Evolutionary conservation across 2,797 vertebrate species (phyloP).

Genomic region (Periophthalmus magnuspinnatus): DNA sequence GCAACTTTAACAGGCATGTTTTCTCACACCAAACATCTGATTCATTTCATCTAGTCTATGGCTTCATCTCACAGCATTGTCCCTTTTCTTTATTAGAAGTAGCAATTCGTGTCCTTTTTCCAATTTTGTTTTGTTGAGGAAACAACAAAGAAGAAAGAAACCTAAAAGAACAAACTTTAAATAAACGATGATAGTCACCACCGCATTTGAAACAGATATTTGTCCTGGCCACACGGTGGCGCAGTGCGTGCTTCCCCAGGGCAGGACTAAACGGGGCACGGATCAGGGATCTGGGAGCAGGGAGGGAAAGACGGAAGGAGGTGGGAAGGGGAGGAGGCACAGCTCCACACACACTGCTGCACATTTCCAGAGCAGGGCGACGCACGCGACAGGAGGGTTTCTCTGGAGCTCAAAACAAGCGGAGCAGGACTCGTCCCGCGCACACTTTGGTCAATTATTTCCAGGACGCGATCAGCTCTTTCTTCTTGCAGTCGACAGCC

Average conservation of each 20-base stretch:
- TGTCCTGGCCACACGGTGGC: not conserved
- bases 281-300: not conserved
- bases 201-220: not conserved
- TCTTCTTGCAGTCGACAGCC: constrained; percentile 34
- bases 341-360: constrained; percentile 7
- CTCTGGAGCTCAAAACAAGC: constrained; percentile 53
- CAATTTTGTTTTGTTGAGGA: no score
- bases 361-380: constrained; percentile 14
- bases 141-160: no score
- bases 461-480: constrained; percentile 29
- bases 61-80: no score
- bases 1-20: no score
- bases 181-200: no score
- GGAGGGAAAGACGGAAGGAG: constrained; percentile 36
- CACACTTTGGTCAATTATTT: constrained; percentile 16
- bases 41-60: no score
- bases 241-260: not conserved
- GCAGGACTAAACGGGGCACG: not conserved
- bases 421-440: constrained; percentile 35
- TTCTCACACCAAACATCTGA: no score
- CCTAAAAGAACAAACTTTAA: no score
- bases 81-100: not conserved
- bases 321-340: constrained; percentile 12
- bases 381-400: constrained; percentile 36
- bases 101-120: no score